phyloP scores from a whole-genome alignment of 2,797 vertebrate species.

The Selene dorsalis region DNA sequence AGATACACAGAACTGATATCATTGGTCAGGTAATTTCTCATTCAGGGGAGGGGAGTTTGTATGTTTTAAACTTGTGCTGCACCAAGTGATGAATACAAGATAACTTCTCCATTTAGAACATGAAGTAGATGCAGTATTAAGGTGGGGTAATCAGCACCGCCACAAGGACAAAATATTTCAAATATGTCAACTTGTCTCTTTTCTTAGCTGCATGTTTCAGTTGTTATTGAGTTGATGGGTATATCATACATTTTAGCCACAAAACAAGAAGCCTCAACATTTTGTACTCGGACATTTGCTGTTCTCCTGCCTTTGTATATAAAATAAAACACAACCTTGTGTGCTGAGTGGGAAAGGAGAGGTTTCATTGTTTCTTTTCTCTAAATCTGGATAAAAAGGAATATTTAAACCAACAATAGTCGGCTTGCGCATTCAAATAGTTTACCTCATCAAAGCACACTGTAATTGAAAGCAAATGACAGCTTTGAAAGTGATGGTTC shows the following conservation, averaged over 20 bases:
- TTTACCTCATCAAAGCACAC: slow-evolving; percentile 28
- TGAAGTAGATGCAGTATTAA: background rate
- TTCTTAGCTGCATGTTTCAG: background rate
- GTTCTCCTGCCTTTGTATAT: slow-evolving; percentile 62
- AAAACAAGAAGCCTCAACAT: slow-evolving; percentile 45
- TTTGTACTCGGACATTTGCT: slow-evolving; percentile 43
- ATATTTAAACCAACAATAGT: background rate
- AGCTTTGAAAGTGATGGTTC: slow-evolving; percentile 41
- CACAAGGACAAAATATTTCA: background rate
- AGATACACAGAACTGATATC: background rate
- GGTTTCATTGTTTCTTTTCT: slow-evolving; percentile 5
- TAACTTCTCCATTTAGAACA: slow-evolving; percentile 2
- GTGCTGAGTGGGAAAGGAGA: slow-evolving; percentile 24
- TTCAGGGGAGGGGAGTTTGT: slow-evolving; percentile 14
- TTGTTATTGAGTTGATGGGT: background rate
- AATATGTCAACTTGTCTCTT: background rate
- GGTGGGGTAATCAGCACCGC: slow-evolving; percentile 8
- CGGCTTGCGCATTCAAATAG: slow-evolving; percentile 10
- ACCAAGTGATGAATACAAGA: background rate
- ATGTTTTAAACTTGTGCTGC: slow-evolving; percentile 5
- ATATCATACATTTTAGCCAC: slow-evolving; percentile 13
- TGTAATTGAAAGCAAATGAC: slow-evolving; percentile 31
- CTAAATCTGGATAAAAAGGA: background rate
- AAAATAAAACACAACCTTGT: slow-evolving; percentile 57
- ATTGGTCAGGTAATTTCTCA: slow-evolving; percentile 11